A percentile compares a stretch with the other conserved stretches of the same genome.
Conservation (phyloP, 1,140 invertebrate species). For the Drosophila leontia region DNA sequence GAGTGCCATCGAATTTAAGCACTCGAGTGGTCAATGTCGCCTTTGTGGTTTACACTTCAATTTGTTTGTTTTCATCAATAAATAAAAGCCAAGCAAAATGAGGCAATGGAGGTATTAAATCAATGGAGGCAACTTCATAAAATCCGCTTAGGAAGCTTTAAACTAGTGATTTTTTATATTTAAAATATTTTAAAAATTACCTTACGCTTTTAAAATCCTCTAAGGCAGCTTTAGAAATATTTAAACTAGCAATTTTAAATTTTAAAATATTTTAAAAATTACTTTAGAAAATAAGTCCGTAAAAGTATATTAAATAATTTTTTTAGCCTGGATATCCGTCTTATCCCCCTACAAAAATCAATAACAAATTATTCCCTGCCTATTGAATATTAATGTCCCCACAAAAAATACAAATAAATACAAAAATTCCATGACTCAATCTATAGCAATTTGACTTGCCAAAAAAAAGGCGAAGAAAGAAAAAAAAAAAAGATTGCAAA, state of each 20-base stretch:
- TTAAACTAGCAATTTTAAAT: too few relatives aligned
- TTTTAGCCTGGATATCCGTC: background rate
- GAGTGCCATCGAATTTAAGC: slow-evolving; percentile 43
- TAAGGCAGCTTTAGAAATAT: too few relatives aligned
- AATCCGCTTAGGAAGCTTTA: background rate
- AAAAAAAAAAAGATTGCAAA: slow-evolving; percentile 15
- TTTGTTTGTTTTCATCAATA: slow-evolving; percentile 28
- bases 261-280: too few relatives aligned
- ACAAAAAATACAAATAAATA: background rate
- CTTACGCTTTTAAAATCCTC: background rate
- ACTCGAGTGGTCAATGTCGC: slow-evolving; percentile 73
- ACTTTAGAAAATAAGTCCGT: too few relatives aligned
- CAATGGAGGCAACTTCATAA: background rate
- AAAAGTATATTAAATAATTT: background rate
- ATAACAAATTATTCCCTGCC: slow-evolving; percentile 13
- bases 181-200: background rate
- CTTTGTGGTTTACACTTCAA: slow-evolving; percentile 41
- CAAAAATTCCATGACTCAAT: slow-evolving; percentile 52
- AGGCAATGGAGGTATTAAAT: background rate
- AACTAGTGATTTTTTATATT: background rate
- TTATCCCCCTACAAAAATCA: background rate
- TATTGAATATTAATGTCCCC: slow-evolving; percentile 23
- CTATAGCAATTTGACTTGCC: slow-evolving; percentile 30
- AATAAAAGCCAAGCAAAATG: background rate
- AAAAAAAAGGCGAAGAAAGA: slow-evolving; percentile 9